Percentiles rank a stretch among this genome's conserved stretches.
Evolutionary conservation across 2,888 invertebrate genomes (phyloP).

Genomic region (Polymixis flavicincta): DNA sequence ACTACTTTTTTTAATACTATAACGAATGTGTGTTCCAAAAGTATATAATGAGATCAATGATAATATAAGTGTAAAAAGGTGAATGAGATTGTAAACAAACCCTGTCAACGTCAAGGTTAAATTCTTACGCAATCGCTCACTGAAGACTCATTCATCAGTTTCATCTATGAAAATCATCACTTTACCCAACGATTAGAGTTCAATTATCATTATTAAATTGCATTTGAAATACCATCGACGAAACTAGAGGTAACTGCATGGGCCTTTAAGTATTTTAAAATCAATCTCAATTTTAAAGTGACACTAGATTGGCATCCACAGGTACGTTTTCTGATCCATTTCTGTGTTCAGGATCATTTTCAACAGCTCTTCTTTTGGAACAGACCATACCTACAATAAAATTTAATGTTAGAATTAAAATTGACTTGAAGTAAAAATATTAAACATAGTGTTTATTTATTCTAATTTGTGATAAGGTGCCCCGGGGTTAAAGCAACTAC

Average conservation of each 20-base stretch:
- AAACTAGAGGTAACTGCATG: too few relatives aligned
- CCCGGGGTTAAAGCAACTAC: too few relatives aligned
- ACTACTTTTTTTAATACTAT: not conserved
- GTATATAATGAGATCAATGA: not conserved
- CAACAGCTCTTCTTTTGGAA: not conserved
- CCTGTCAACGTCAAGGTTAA: not conserved
- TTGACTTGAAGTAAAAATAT: constrained; percentile 2
- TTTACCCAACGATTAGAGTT: not conserved
- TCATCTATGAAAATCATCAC: not conserved
- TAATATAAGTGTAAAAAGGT: too few relatives aligned
- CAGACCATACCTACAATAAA: not conserved
- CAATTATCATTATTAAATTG: not conserved
- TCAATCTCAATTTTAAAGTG: too few relatives aligned
- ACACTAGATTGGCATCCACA: too few relatives aligned
- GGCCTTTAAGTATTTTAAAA: too few relatives aligned
- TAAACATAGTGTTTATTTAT: not conserved
- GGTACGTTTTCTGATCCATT: too few relatives aligned
- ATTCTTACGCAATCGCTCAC: not conserved
- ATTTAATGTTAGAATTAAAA: not conserved
- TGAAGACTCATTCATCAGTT: not conserved
- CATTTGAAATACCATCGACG: not conserved
- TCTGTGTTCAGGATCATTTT: too few relatives aligned
- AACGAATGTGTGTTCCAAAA: not conserved
- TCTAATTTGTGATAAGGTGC: too few relatives aligned
- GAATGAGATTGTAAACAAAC: not conserved